phyloP scores from a whole-genome alignment of 2,888 invertebrate genomes.

The Antitype chi region DNA sequence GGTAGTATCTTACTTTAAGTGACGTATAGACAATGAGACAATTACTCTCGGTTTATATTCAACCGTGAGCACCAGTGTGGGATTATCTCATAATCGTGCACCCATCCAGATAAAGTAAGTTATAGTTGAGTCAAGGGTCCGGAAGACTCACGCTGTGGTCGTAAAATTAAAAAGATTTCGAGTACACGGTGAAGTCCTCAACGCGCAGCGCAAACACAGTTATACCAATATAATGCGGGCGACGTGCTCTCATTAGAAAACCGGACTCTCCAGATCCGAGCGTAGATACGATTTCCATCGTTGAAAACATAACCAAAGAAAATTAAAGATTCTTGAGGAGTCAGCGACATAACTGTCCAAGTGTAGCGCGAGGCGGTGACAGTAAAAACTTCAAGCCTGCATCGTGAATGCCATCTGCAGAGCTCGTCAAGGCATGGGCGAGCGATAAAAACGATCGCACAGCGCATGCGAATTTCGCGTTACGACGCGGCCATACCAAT shows the following conservation, averaged over 20 bases:
- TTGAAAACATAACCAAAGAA: conserved; percentile 70
- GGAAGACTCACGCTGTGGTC: conserved; percentile 54
- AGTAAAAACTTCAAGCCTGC: conserved; percentile 81
- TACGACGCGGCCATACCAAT: conserved; percentile 77
- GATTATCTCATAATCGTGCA: conserved; percentile 67
- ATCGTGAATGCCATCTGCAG: conserved; percentile 82
- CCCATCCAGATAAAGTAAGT: conserved; percentile 48
- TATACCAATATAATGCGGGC: conserved; percentile 61
- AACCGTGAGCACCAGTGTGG: conserved; percentile 65
- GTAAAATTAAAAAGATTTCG: conserved; percentile 51
- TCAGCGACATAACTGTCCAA: conserved; percentile 80
- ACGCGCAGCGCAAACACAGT: conserved; percentile 51
- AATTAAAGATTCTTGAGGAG: conserved; percentile 76
- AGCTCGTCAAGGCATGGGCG: conserved; percentile 77
- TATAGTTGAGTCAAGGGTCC: conserved; percentile 39
- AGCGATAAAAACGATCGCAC: conserved; percentile 82
- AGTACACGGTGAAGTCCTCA: conserved; percentile 45
- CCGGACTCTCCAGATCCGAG: conserved; percentile 62
- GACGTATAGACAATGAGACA: conserved; percentile 72
- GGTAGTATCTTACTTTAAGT: conserved; percentile 69
- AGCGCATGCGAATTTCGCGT: conserved; percentile 81
- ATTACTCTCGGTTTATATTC: conserved; percentile 68
- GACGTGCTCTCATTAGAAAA: conserved; percentile 66
- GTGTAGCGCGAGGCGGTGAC: conserved; percentile 74
- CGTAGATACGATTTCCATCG: conserved; percentile 69